Conservation (phyloP, 1,140 invertebrate species). For the Zaprionus davidi region DNA sequence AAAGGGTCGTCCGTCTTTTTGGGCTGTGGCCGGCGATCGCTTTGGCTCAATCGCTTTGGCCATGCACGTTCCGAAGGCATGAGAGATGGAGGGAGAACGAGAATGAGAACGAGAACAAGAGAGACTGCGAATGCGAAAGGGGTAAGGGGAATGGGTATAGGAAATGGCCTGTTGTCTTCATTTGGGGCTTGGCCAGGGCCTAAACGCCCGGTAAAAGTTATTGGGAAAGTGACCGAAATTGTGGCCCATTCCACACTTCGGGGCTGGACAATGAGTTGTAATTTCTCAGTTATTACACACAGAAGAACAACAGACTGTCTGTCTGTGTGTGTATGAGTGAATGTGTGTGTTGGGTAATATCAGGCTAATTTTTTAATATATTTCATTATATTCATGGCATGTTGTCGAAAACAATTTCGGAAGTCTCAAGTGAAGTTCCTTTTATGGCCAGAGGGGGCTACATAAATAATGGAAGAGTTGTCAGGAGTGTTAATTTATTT, state of each 20-base stretch:
- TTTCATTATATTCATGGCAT: neutral
- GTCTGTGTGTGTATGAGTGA: neutral
- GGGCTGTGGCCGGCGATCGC: constrained; percentile 33
- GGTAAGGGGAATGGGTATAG: constrained; percentile 16
- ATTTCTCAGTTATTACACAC: constrained; percentile 31
- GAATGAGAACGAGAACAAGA: neutral
- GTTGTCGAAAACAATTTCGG: constrained; percentile 10
- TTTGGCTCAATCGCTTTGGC: constrained; percentile 39
- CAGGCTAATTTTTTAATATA: constrained; percentile 2
- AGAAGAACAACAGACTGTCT: neutral
- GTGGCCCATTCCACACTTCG: constrained; percentile 11
- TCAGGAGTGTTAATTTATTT: constrained; percentile 1
- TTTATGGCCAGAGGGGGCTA: neutral
- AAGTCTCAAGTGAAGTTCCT: neutral
- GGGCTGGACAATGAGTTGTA: constrained; percentile 18
- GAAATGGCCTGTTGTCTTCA: constrained; percentile 51
- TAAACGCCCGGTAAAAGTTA: constrained; percentile 40
- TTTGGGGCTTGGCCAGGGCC: constrained; percentile 45
- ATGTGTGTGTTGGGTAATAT: constrained; percentile 4
- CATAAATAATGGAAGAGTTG: constrained; percentile 10
- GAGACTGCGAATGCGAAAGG: constrained; percentile 17
- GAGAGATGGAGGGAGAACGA: neutral
- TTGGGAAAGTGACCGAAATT: constrained; percentile 44
- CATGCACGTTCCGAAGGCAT: constrained; percentile 40
- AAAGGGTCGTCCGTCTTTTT: constrained; percentile 53